phyloP scores from a whole-genome alignment of 2,113 vertebrate species.

The Caretta caretta region DNA sequence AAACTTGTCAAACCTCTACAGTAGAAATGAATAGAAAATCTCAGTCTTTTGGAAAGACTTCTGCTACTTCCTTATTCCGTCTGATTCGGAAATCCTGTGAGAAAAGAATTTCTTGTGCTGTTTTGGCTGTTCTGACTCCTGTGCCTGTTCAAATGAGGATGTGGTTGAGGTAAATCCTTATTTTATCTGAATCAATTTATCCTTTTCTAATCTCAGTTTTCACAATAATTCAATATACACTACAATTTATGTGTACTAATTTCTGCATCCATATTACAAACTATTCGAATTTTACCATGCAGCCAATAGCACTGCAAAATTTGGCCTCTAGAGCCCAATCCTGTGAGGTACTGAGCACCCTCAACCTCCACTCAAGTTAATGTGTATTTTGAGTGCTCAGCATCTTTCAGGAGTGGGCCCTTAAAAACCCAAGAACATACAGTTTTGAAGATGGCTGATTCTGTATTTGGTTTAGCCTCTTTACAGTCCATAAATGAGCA shows the following conservation, averaged over 20 bases:
- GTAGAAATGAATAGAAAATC: neutral
- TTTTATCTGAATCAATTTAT: neutral
- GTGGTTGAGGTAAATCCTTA: fast-evolving
- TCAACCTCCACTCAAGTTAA: neutral
- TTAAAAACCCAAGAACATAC: neutral
- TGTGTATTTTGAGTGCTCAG: neutral
- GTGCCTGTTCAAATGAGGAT: neutral
- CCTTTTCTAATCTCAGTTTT: neutral
- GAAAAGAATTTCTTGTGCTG: neutral
- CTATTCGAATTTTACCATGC: neutral
- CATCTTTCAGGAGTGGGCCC: neutral
- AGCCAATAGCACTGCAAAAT: neutral
- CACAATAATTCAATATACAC: neutral
- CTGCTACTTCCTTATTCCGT: neutral
- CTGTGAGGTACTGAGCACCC: neutral
- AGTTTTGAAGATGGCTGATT: conserved; percentile 15
- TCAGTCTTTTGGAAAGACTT: neutral
- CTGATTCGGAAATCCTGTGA: neutral
- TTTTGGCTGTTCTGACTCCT: neutral
- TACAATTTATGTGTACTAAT: neutral
- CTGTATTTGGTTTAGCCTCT: neutral
- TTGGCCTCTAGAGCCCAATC: neutral
- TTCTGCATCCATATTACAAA: neutral
- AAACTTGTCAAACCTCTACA: neutral
- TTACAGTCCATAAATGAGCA: conserved; percentile 36